Evolutionary conservation across 2,113 vertebrate genomes (phyloP), one percentile per base, ranked within the genome.

Genomic region (Empidonax alnorum): DNA sequence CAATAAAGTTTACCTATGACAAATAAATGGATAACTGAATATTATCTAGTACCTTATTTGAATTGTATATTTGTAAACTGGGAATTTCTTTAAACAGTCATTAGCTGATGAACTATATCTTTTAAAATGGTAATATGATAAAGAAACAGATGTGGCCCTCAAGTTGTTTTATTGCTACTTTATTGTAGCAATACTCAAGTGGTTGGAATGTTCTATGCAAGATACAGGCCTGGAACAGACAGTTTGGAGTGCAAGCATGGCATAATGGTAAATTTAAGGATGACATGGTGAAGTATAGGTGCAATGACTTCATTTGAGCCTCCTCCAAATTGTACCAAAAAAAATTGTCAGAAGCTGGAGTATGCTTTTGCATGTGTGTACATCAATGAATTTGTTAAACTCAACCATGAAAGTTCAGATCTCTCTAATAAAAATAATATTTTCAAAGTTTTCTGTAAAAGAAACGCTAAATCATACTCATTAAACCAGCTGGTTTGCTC

Each of bases 161-260:
- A 46, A 15, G 19, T 19, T 62, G 11, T 56, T 88, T 95, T 61
- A 49, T 62, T 93, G 14, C 18, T 80, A 5, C 14, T 42, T 90
- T 76, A 35, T 24, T 47, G 20, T 33, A 56, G 13, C 42, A 61
- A 41, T 22, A 15, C 23, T 58, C 17, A 58, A 41, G 25, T 53
- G 42, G 3, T 31, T 63, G 81, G 76, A 86, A 56, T 1, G 1
- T 74, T 92, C 81, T 44, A 25, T 0, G 0, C 27, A 58, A 73
- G 18, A 23, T 37, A 31, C 3, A 62, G 42, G 30, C 15, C 35
- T 62, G 30, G 8, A 59, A 87, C 35, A 72, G 37, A 23, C 21
- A 58, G 47, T 61, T 86, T 74, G 59, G 79, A 68, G 7, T 27
- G 8, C 21, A 35, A 15, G 27, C 16, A 30, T 53, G 80, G 41